Conservation (phyloP, 1,140 invertebrate genomes). For the Lysiphlebus fabarum region DNA sequence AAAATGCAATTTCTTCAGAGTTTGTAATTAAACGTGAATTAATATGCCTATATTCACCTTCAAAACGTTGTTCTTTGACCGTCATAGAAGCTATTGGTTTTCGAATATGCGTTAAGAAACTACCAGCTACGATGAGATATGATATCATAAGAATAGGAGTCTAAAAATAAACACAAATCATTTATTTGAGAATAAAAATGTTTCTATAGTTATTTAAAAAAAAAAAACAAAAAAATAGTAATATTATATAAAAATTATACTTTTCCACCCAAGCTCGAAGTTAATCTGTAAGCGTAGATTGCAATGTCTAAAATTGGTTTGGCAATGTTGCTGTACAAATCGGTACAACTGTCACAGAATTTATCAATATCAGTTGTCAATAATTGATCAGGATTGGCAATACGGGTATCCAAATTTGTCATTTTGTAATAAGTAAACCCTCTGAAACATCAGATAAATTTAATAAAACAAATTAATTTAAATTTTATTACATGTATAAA, state of each 20-base stretch:
- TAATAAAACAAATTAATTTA: conserved; percentile 8
- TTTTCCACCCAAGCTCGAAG: conserved; percentile 75
- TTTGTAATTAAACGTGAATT: conserved; percentile 95
- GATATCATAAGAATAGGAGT: conserved; percentile 82
- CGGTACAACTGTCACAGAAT: conserved; percentile 92
- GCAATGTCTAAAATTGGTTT: conserved; percentile 94
- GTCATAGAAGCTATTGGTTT: conserved; percentile 86
- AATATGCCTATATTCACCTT: conserved; percentile 96
- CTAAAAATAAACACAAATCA: conserved; percentile 47
- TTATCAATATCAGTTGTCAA: conserved; percentile 96
- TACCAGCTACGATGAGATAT: conserved; percentile 82
- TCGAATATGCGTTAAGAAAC: conserved; percentile 75
- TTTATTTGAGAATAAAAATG: conserved; percentile 7
- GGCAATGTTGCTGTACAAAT: conserved; percentile 95
- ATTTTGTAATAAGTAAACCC: conserved; percentile 97
- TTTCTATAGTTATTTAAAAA: background rate
- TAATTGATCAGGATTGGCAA: conserved; percentile 94
- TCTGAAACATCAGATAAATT: conserved; percentile 56
- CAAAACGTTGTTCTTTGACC: conserved; percentile 90
- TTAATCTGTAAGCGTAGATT: conserved; percentile 89
- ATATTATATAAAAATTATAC: conserved; percentile 51
- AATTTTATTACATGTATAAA: conserved; percentile 8
- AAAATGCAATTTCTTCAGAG: conserved; percentile 97
- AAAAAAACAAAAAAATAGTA: background rate
- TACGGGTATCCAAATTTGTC: conserved; percentile 90